Evolutionary conservation across 2,113 vertebrate genomes (phyloP).

Genomic region (Petrocephalus microphthalmus): DNA sequence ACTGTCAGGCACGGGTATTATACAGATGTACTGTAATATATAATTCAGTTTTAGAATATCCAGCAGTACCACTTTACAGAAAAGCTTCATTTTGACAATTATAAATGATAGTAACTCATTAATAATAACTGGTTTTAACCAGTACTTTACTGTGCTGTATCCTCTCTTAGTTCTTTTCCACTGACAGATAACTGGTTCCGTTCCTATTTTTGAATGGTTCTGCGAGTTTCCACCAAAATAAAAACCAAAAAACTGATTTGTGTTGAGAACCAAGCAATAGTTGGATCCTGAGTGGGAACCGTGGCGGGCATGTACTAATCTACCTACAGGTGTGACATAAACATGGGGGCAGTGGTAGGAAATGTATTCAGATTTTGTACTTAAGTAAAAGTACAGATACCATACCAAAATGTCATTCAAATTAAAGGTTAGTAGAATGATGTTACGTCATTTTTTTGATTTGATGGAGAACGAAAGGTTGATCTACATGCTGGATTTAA

Average conservation of each 20-base stretch:
- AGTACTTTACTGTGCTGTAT: background rate
- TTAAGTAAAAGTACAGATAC: background rate
- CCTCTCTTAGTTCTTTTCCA: background rate
- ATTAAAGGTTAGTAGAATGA: background rate
- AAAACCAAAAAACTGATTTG: background rate
- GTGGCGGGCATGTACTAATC: background rate
- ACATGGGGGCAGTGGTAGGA: background rate
- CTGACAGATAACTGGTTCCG: background rate
- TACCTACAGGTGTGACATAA: background rate
- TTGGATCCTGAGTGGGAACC: background rate
- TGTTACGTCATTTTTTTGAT: background rate
- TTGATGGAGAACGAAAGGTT: background rate
- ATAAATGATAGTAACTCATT: background rate
- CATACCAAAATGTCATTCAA: background rate
- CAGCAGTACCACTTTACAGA: background rate
- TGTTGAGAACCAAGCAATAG: background rate
- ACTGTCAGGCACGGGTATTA: background rate
- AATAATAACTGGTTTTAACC: background rate
- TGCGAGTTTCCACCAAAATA: background rate
- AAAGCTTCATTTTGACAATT: background rate
- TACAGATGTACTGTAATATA: background rate
- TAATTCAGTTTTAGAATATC: background rate
- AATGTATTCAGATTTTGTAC: background rate
- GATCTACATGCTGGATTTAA: background rate
- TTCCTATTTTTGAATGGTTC: background rate